Conservation (phyloP, 1,140 invertebrate genomes). For the Hyposmocoma kahamanoa region DNA sequence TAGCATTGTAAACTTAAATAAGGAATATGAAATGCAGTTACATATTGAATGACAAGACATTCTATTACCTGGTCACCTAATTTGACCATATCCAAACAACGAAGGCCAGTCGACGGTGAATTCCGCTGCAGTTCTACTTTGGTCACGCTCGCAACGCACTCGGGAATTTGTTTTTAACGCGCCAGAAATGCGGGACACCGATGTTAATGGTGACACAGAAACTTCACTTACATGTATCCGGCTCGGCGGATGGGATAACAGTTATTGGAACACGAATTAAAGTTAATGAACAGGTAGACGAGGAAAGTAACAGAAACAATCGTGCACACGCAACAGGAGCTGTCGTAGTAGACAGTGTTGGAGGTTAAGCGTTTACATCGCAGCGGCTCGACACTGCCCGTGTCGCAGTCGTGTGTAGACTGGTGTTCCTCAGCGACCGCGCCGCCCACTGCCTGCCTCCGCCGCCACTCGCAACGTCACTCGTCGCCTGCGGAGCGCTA, state of each 20-base stretch:
- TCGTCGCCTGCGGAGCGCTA: constrained; percentile 41
- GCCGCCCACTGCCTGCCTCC: constrained; percentile 1
- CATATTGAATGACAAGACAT: constrained; percentile 1
- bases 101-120: constrained; percentile 8
- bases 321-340: constrained; percentile 52
- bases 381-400: constrained; percentile 62
- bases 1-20: not conserved
- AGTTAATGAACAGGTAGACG: constrained; percentile 34
- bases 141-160: constrained; percentile 37
- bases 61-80: constrained; percentile 32
- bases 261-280: constrained; percentile 34
- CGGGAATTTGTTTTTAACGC: constrained; percentile 32
- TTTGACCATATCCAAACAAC: constrained; percentile 43
- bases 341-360: constrained; percentile 61
- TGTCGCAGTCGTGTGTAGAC: constrained; percentile 59
- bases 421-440: constrained; percentile 22
- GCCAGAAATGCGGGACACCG: constrained; percentile 36
- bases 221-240: constrained; percentile 55
- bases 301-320: constrained; percentile 37
- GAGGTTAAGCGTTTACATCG: constrained; percentile 64
- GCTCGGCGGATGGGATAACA: constrained; percentile 27
- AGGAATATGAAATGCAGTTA: not conserved
- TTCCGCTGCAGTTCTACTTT: constrained; percentile 22
- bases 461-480: constrained; percentile 31
- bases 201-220: constrained; percentile 51